Evolutionary conservation across 2,113 vertebrate genomes (phyloP).

Genomic region (Myiozetetes cayanensis): DNA sequence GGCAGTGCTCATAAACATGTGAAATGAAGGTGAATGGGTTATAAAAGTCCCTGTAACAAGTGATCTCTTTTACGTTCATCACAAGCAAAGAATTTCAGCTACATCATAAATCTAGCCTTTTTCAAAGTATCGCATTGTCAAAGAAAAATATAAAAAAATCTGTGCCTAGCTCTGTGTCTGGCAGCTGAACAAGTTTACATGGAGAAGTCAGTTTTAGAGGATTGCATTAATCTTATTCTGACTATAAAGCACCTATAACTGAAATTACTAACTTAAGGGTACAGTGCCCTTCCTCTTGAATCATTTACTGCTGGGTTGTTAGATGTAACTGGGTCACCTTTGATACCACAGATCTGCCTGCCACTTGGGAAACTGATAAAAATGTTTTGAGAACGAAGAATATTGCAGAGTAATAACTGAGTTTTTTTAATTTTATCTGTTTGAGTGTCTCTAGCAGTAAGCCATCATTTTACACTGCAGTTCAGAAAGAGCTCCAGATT

Average conservation of each 20-base stretch:
- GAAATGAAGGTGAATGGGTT: constrained; percentile 77
- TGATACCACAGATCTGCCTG: constrained; percentile 60
- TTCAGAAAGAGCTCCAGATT: neutral
- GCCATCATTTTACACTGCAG: neutral
- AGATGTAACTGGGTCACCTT: constrained; percentile 60
- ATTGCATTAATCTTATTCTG: constrained; percentile 54
- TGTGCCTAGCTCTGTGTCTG: constrained; percentile 48
- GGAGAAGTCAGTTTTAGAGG: constrained; percentile 64
- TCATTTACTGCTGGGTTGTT: constrained; percentile 68
- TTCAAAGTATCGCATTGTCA: constrained; percentile 68
- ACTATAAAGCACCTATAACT: constrained; percentile 57
- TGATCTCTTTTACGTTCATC: constrained; percentile 74
- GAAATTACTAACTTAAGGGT: constrained; percentile 62
- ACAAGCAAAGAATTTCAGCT: constrained; percentile 74
- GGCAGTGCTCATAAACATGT: constrained; percentile 78
- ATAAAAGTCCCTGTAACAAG: constrained; percentile 78
- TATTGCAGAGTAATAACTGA: neutral
- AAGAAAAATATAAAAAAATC: constrained; percentile 22
- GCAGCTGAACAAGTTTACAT: constrained; percentile 66
- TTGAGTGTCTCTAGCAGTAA: neutral
- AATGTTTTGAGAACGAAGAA: constrained; percentile 12
- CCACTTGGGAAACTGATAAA: neutral
- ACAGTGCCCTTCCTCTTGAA: constrained; percentile 66
- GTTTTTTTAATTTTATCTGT: neutral
- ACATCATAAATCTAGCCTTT: constrained; percentile 77